Conservation (phyloP, 2,113 vertebrate species). For the Dermatemys mawii region DNA sequence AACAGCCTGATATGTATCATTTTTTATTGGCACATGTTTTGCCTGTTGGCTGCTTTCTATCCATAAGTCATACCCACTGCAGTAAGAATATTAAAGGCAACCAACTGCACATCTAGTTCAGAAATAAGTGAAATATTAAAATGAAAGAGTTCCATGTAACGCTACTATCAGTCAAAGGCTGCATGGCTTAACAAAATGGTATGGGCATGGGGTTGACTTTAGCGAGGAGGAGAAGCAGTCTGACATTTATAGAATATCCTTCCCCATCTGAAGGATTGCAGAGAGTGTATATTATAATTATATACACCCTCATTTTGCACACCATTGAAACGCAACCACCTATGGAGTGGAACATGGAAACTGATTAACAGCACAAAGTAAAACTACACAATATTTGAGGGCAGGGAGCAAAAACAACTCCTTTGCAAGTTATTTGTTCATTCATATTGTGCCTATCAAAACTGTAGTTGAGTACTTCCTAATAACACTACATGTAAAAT, state of each 20-base stretch:
- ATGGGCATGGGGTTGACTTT: neutral
- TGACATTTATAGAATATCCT: neutral
- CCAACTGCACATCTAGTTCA: constrained; percentile 61
- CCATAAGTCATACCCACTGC: constrained; percentile 48
- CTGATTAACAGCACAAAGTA: neutral
- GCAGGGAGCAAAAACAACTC: neutral
- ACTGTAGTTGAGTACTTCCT: neutral
- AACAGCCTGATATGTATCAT: constrained; percentile 58
- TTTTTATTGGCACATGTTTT: constrained; percentile 37
- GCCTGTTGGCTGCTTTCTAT: constrained; percentile 52
- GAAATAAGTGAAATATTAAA: constrained; percentile 66
- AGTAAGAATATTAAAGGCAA: constrained; percentile 59
- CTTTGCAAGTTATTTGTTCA: neutral
- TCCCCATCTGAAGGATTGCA: neutral
- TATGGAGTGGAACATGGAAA: neutral
- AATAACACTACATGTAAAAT: neutral
- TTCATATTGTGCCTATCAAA: neutral
- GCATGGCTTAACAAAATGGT: neutral
- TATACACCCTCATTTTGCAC: neutral
- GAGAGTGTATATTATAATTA: neutral
- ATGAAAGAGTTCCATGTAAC: constrained; percentile 47
- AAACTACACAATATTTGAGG: neutral
- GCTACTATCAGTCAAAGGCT: neutral
- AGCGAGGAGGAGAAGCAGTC: neutral
- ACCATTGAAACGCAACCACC: neutral